Base-by-base conservation (phyloP, 2,797 vertebrate species). In the Furcifer pardalis region DNA sequence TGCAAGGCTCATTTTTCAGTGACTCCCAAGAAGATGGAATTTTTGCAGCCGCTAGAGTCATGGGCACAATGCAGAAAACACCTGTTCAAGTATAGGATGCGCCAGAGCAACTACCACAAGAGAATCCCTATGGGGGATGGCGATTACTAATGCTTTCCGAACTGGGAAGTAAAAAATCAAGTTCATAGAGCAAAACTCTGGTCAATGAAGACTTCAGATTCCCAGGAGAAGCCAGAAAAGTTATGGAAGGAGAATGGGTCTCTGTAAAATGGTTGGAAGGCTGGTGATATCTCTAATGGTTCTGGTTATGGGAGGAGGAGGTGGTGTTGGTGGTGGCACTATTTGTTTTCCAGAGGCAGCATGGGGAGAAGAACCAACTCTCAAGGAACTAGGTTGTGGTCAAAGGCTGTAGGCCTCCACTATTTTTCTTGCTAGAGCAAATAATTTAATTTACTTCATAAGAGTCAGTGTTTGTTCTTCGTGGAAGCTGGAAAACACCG, bases 61-160 rank as follows among this genome's bases (percentile, higher is more conserved):
- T 6, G 5, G n/a, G 42, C 7, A 13, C 1, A 25, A 27, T 17
- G n/a, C 21, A 66, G 60, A 40, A 8, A 27, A 44, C 9, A 49
- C 44, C 7, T 4, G 2, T 0, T 7, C n/a, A 10, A 12, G 4
- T 21, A 19, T 17, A 21, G 2, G 40, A 35, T 52, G n/a, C 4
- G 32, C 10, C 32, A 68, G 44, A 80, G 32, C 19, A 69, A 44
- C 21, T 23, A 49, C 62, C 12, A 25, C 1, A n/a, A 3, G 6
- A 17, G 40, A n/a, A 9, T 56, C 27, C 52, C 23, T 40, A n/a
- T 75, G 30, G 7, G 7, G 73, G n/a, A 2, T 52, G 44, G 21
- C 49, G 35, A 25, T 59, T 37, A 13, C 23, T 59, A 59, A 52
- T 59, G 35, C 8, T 37, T 56, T 59, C 27, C 35, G n/a, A 77